Evolutionary conservation across 2,113 vertebrate species (phyloP).

Genomic region (Serilophus lunatus): DNA sequence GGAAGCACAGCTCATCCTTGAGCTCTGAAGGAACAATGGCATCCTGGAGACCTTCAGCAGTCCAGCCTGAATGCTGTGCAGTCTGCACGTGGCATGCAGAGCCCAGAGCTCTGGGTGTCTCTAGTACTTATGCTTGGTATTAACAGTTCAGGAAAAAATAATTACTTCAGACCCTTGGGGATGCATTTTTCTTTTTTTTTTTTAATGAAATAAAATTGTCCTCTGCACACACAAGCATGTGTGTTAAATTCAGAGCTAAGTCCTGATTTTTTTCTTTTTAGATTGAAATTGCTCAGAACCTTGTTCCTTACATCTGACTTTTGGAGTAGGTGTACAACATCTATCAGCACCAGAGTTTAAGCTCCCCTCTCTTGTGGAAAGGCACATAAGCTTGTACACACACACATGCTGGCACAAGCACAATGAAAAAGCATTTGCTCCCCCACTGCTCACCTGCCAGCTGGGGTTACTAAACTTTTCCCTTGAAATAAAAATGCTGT

Average conservation of each 20-base stretch:
- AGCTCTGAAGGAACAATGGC: neutral
- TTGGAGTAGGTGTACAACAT: neutral
- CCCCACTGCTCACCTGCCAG: slow-evolving; percentile 70
- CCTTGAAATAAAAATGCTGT: slow-evolving; percentile 68
- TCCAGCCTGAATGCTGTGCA: neutral
- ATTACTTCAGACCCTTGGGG: neutral
- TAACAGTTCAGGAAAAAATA: neutral
- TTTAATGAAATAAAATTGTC: neutral
- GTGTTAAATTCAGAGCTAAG: neutral
- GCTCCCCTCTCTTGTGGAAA: slow-evolving; percentile 1
- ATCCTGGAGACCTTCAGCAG: neutral
- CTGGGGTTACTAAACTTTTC: slow-evolving; percentile 72
- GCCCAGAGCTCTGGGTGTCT: neutral
- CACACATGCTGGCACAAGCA: slow-evolving; percentile 45
- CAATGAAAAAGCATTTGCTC: slow-evolving; percentile 46
- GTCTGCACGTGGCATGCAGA: fast-evolving
- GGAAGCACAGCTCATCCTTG: neutral
- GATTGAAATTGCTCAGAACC: neutral
- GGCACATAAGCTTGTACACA: slow-evolving; percentile 30
- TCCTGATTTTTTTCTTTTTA: neutral
- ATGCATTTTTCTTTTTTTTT: neutral
- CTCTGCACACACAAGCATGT: neutral
- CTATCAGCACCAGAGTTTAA: slow-evolving; percentile 17
- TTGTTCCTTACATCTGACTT: slow-evolving; percentile 24
- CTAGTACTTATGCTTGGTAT: neutral